A percentile compares a stretch with the other conserved stretches of the same genome.
Conservation (phyloP, 1,140 invertebrate species). For the Cyclina sinensis region DNA sequence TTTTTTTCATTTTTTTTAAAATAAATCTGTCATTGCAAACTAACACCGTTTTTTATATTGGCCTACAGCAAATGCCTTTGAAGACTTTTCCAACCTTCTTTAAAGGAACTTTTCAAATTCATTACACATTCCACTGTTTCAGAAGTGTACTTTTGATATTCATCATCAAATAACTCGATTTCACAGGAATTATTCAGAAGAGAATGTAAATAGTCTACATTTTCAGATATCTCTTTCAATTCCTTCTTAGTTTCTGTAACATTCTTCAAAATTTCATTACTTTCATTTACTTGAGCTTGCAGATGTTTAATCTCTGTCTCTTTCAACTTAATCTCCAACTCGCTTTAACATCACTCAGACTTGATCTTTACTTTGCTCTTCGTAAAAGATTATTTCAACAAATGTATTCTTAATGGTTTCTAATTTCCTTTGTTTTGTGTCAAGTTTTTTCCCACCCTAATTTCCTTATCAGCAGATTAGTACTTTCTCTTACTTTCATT, state of each 20-base stretch:
- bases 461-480: neutral
- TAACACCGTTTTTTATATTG: constrained; percentile 37
- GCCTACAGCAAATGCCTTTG: constrained; percentile 16
- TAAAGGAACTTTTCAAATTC: constrained; percentile 50
- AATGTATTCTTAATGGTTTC: neutral
- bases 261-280: neutral
- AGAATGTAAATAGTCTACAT: constrained; percentile 34
- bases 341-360: neutral
- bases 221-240: neutral
- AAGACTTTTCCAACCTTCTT: constrained; percentile 27
- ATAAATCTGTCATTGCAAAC: neutral
- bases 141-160: neutral
- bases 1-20: neutral
- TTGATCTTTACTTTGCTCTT: neutral
- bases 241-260: neutral
- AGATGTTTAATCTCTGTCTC: neutral
- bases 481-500: constrained; percentile 7
- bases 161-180: constrained; percentile 29
- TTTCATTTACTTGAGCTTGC: constrained; percentile 10
- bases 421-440: neutral
- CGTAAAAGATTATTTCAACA: neutral
- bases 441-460: neutral
- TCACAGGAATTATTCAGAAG: constrained; percentile 15
- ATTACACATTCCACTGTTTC: constrained; percentile 45
- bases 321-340: neutral